Evolutionary conservation across 2,888 invertebrate species (phyloP).

Genomic region (Timandra comae): DNA sequence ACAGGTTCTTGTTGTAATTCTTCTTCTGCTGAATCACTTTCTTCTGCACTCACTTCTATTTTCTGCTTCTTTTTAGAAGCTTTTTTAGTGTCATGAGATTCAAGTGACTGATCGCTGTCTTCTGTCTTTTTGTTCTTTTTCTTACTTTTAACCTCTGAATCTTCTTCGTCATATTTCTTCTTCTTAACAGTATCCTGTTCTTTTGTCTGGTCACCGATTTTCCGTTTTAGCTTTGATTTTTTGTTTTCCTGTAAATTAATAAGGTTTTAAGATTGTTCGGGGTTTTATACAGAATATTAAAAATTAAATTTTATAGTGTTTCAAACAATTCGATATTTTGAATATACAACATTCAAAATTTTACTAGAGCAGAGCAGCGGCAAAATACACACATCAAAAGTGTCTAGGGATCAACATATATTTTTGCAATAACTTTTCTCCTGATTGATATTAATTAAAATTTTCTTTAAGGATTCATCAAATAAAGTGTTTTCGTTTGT

Average conservation of each 20-base stretch:
- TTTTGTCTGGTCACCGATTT: slow-evolving; percentile 29
- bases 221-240: slow-evolving; percentile 13
- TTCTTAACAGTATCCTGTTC: slow-evolving; percentile 17
- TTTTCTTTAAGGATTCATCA: no score
- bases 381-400: no score
- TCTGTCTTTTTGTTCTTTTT: slow-evolving; percentile 13
- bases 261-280: neutral
- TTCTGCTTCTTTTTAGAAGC: no score
- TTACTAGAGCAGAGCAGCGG: no score
- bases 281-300: neutral
- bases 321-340: no score
- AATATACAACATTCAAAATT: no score
- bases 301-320: neutral
- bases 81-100: no score
- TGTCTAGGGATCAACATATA: no score
- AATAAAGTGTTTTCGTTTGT: no score
- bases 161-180: slow-evolving; percentile 8
- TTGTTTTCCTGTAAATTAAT: slow-evolving; percentile 30
- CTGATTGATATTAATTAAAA: no score
- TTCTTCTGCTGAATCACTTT: neutral
- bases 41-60: slow-evolving; percentile 1
- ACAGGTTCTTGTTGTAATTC: slow-evolving; percentile 10
- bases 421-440: no score
- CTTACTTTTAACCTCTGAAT: slow-evolving; percentile 12
- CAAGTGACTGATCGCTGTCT: slow-evolving; percentile 12